These are phyloP conservation scores for Masnerella sp. DNA, from an alignment of 2,888 invertebrate species.

Conservation along the genomic window DNA sequence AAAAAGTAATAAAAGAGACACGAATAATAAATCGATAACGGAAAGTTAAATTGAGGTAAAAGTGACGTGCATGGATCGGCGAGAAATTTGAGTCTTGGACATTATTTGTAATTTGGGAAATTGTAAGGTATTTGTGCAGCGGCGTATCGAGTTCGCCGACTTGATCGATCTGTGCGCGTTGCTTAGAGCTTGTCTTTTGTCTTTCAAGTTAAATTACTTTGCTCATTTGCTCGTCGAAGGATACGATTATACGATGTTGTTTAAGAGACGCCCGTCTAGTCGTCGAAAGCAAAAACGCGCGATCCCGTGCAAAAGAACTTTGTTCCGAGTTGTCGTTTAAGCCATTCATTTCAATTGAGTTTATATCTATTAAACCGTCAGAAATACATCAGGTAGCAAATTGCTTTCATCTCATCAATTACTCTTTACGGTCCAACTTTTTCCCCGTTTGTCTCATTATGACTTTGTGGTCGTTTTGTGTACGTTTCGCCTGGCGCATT, in stretches of 20 bases:
- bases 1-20: too few relatives aligned
- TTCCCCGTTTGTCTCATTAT: not conserved
- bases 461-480: not conserved
- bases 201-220: constrained; percentile 60
- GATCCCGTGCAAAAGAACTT: constrained; percentile 21
- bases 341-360: constrained; percentile 51
- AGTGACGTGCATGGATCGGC: too few relatives aligned
- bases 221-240: constrained; percentile 55
- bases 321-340: constrained; percentile 38
- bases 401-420: constrained; percentile 41
- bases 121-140: too few relatives aligned
- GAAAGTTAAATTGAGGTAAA: too few relatives aligned
- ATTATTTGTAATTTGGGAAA: not conserved
- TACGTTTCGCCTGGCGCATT: too few relatives aligned
- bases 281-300: too few relatives aligned
- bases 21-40: too few relatives aligned
- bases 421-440: not conserved
- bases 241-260: constrained; percentile 54
- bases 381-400: constrained; percentile 40
- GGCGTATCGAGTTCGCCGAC: constrained; percentile 14
- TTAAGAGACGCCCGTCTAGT: constrained; percentile 33
- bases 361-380: constrained; percentile 47
- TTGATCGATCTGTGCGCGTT: constrained; percentile 48
- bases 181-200: constrained; percentile 50
- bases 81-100: too few relatives aligned